These are phyloP conservation scores for Erythrocebus patas DNA, from an alignment of 2,113 vertebrate genomes.

Conservation along the genomic window DNA sequence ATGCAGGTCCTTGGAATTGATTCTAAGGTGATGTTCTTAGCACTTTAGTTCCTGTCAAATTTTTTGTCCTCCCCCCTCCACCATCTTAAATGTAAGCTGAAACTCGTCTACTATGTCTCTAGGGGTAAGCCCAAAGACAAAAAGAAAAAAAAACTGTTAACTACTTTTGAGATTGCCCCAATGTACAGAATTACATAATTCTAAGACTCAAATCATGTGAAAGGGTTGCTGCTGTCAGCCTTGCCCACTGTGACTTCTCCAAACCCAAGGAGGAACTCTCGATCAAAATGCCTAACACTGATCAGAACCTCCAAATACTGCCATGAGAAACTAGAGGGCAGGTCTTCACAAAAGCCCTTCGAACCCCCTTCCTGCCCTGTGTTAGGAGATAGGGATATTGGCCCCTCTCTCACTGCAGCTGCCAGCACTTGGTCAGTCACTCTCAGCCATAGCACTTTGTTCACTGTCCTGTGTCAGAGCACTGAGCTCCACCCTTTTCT, in stretches of 20 bases:
- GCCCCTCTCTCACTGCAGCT: neutral
- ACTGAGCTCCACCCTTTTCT: constrained; percentile 51
- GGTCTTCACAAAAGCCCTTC: neutral
- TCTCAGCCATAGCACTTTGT: constrained; percentile 64
- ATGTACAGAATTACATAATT: neutral
- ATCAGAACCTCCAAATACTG: neutral
- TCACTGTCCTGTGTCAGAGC: constrained; percentile 56
- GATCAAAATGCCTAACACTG: neutral
- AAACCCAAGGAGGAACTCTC: neutral
- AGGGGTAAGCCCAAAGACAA: neutral
- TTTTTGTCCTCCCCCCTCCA: neutral
- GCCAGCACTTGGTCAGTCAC: neutral
- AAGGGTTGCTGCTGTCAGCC: neutral
- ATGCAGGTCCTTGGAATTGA: constrained; percentile 47
- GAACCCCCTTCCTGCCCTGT: neutral
- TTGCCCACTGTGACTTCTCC: constrained; percentile 13
- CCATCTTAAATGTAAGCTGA: neutral
- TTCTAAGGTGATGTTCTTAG: constrained; percentile 59
- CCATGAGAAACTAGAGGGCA: neutral
- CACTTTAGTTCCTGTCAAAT: constrained; percentile 65
- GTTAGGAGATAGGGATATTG: neutral
- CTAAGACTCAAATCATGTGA: neutral
- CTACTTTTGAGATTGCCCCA: neutral
- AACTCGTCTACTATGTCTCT: constrained; percentile 18
- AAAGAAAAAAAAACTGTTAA: neutral